phyloP scores from a whole-genome alignment of 2,113 vertebrate genomes.

The Asarcornis scutulata region DNA sequence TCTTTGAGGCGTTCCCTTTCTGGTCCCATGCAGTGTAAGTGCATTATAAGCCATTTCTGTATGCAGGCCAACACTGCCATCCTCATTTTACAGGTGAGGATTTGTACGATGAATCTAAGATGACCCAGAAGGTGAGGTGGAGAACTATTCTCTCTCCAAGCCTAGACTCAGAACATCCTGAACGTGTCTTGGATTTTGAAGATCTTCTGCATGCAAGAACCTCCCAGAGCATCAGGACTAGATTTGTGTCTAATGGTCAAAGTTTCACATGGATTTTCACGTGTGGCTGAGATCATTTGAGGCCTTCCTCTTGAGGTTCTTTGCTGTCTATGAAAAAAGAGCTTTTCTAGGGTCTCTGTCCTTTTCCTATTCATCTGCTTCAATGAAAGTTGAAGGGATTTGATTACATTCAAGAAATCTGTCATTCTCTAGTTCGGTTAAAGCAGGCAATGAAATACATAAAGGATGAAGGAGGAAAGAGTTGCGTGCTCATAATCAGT shows the following conservation, averaged over 20 bases:
- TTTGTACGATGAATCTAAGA: background rate
- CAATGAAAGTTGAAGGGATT: background rate
- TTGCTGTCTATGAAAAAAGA: background rate
- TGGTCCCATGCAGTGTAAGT: background rate
- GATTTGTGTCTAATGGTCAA: background rate
- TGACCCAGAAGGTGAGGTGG: background rate
- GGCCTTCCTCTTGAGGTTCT: background rate
- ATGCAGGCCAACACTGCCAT: background rate
- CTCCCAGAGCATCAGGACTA: background rate
- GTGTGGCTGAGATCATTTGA: background rate
- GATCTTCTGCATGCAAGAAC: background rate
- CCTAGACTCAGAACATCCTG: background rate
- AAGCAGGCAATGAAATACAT: constrained; percentile 33
- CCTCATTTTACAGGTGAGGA: background rate
- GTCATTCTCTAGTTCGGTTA: background rate
- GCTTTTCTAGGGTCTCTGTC: background rate
- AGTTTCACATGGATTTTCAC: background rate
- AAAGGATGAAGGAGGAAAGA: constrained; percentile 33
- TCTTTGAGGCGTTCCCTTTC: background rate
- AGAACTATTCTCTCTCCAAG: background rate
- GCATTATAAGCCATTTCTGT: background rate
- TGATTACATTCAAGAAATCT: constrained; percentile 22
- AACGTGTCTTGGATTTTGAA: background rate
- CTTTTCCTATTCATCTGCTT: constrained; percentile 26
- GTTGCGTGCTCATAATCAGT: background rate